A percentile compares a stretch with the other conserved stretches of the same genome.
phyloP scores from a whole-genome alignment of 2,888 invertebrate species.

The Adineta ricciae region DNA sequence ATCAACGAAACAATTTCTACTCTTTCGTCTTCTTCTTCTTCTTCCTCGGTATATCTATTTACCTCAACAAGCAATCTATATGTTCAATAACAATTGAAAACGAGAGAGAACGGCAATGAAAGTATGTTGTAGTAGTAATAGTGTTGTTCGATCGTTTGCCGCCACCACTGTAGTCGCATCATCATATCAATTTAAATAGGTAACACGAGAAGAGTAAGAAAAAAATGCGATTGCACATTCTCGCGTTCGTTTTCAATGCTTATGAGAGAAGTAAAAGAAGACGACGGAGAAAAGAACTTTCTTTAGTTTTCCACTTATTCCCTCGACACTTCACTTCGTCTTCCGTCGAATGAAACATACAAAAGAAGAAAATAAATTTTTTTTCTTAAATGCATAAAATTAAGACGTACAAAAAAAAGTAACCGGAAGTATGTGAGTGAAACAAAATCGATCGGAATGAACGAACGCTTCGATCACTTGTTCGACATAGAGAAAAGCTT shows the following conservation, averaged over 20 bases:
- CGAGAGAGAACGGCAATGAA: background rate
- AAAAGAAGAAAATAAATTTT: background rate
- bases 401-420: background rate
- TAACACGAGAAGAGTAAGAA: background rate
- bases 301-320: background rate
- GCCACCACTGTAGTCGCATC: slow-evolving; percentile 3
- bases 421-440: background rate
- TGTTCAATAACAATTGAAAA: background rate
- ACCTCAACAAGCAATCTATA: background rate
- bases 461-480: background rate
- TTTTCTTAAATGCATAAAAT: background rate
- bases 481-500: background rate
- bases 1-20: background rate
- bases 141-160: background rate
- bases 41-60: background rate
- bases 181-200: slow-evolving; percentile 13
- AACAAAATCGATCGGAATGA: background rate
- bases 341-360: background rate
- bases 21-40: background rate
- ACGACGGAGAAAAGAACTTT: background rate
- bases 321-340: background rate
- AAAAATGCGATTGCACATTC: background rate
- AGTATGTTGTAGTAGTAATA: background rate
- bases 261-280: background rate
- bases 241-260: background rate